These are phyloP conservation scores for Crossocerus cetratus DNA, from an alignment of 2,888 invertebrate genomes.

Conservation along the genomic window DNA sequence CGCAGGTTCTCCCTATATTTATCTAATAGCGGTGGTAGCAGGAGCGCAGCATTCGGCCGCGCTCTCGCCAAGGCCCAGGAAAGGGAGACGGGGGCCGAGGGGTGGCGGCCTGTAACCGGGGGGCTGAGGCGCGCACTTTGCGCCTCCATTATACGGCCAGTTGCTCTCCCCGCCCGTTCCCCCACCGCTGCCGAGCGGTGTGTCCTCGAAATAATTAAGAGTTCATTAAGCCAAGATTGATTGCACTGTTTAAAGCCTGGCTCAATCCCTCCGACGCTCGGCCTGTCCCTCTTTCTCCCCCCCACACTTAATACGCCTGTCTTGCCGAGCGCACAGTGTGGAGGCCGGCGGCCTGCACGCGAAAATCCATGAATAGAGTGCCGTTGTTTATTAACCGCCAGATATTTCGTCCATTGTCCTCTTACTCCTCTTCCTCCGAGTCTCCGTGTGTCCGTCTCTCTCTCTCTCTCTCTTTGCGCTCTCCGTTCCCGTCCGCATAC, in stretches of 20 bases:
- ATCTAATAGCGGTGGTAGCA: conserved; percentile 70
- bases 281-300: neutral
- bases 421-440: neutral
- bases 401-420: conserved; percentile 38
- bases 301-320: too few relatives aligned
- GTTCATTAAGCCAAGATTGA: conserved; percentile 76
- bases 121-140: conserved; percentile 70
- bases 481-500: conserved; percentile 17
- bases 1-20: conserved; percentile 72
- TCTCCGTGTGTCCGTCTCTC: conserved; percentile 14
- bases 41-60: conserved; percentile 36
- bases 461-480: conserved; percentile 4
- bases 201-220: conserved; percentile 76
- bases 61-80: conserved; percentile 23
- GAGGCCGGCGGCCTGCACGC: conserved; percentile 42
- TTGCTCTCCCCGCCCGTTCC: conserved; percentile 68
- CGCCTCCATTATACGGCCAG: conserved; percentile 75
- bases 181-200: conserved; percentile 18
- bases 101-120: conserved; percentile 58
- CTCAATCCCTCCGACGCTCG: conserved; percentile 12
- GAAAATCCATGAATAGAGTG: conserved; percentile 68
- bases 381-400: conserved; percentile 68
- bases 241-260: conserved; percentile 71
- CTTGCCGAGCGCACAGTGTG: conserved; percentile 10
- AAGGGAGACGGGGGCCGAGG: neutral